Evolutionary conservation across 2,888 invertebrate species (phyloP), one percentile per base, ranked within the genome.

Genomic region (Epistrophella euchroma): DNA sequence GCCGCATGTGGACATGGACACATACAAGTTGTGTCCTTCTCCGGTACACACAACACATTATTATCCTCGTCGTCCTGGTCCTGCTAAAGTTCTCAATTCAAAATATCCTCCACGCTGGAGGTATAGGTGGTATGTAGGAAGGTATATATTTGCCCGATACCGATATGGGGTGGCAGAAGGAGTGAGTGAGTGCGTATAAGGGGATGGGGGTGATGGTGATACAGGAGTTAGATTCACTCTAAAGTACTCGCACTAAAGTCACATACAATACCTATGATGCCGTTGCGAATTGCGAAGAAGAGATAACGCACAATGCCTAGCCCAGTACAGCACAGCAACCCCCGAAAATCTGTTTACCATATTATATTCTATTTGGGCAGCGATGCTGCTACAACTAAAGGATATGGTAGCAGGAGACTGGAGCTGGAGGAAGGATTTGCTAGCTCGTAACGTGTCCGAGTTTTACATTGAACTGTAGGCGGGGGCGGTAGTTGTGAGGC

Each of bases 291-390:
- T 86, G 86, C 70, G 71, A 82, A 82, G 82, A 86, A 82, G 86
- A 86, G 86, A 86, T 86, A 86, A 86, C 82, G 78, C 82, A 82
- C 77, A 86, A 82, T 86, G 77, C 86, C 71, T 64, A 71, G 73
- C 66, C 28, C 28, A 35, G 73, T 80, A 40, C 76, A 77, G 56
- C 85, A 40, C 76, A 77, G 56, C 85, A 70, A 76, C 77, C 82
- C 82, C 74, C 71, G 52, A 70, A 81, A 82, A 82, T 86, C 82
- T 86, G 86, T 86, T 86, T 86, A 82, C 82, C 86, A 86, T 86
- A 86, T 86, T 86, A 86, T 82, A 82, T 86, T 86, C 86, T 82
- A 82, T 86, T 86, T 86, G 86, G 86, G 58, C 86, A 86, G 82
- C 73, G 64, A 72, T 77, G 70, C 45, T 82, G 55, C 60, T 68